phyloP scores from a whole-genome alignment of 1,140 invertebrate species.

The Brachionus asplanchnoidis region DNA sequence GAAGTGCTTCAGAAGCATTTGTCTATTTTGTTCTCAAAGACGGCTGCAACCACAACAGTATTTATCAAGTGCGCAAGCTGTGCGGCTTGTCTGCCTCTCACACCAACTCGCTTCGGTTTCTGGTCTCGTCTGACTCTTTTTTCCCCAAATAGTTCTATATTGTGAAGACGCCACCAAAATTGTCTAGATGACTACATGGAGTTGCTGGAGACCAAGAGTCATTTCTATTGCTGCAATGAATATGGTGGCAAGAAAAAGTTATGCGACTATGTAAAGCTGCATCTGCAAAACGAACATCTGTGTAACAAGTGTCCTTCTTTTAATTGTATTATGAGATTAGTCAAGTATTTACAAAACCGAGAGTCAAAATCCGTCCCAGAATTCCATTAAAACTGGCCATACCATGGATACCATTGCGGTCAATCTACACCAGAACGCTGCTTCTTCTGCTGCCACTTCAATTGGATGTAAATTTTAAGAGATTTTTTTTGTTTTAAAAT shows the following conservation, averaged over 20 bases:
- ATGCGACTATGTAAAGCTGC: background rate
- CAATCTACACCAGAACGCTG: background rate
- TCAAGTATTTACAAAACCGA: constrained; percentile 78
- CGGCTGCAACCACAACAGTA: constrained; percentile 22
- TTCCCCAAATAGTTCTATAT: constrained; percentile 70
- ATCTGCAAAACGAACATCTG: background rate
- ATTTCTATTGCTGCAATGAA: constrained; percentile 53
- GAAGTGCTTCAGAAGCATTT: constrained; percentile 69
- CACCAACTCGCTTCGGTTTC: constrained; percentile 72
- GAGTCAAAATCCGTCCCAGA: constrained; percentile 69
- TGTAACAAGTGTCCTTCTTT: constrained; percentile 48
- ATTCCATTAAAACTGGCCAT: constrained; percentile 68
- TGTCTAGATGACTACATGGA: constrained; percentile 89
- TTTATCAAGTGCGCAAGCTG: constrained; percentile 51
- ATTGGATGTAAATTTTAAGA: constrained; percentile 25
- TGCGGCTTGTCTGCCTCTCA: constrained; percentile 72
- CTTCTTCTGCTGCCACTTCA: background rate
- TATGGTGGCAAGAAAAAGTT: constrained; percentile 38
- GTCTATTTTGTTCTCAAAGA: constrained; percentile 80
- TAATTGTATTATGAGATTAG: no score
- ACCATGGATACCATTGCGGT: constrained; percentile 11
- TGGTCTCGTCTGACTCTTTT: constrained; percentile 71
- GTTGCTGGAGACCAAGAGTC: constrained; percentile 63
- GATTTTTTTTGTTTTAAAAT: background rate
- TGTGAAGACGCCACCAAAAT: constrained; percentile 68